Base-by-base conservation (phyloP, 2,113 vertebrate species). In the Ailurus styani region DNA sequence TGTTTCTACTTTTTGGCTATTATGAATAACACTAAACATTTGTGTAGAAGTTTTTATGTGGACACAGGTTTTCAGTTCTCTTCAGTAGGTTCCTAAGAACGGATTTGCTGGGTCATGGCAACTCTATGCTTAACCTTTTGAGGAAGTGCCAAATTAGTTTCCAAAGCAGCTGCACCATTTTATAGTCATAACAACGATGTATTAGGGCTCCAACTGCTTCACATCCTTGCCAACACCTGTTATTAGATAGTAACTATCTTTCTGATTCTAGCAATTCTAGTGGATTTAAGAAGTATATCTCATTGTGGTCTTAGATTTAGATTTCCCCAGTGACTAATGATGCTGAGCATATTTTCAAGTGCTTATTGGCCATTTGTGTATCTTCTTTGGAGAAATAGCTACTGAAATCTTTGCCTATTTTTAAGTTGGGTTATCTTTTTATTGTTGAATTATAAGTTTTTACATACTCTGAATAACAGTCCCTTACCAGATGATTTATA, bases 71-170 rank as follows among this genome's bases (percentile, higher is more conserved):
- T 87, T 78, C 40, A 23, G 12, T 90, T 88, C 78, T 64, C 82
- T 42, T 66, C n/a, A 37, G 31, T 9, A 72, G 75, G 83, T 70
- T 83, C 93, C 75, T 57, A 55, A 34, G 21, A 27, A 11, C 45
- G n/a, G 20, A 94, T 79, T 11, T 73, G 62, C 45, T 93, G 47
- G 52, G 68, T 87, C 52, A 50, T 1, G 14, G 86, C 62, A 91
- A 91, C 31, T 47, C 60, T 54, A 45, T 95, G 68, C 75, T 87
- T 91, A 95, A 90, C 23, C 66, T 81, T 93, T 64, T 66, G 40
- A 97, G 72, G n/a, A 88, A 89, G 5, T 72, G 60, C 84, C 78
- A 64, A 89, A 86, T 52, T 95, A 62, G 85, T 79, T 95, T 83
- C 78, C 57, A 77, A 93, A 93, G 37, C 52, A 93, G 54, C 20